Percentiles rank a stretch among this genome's conserved stretches.
phyloP scores from a whole-genome alignment of 1,140 invertebrate genomes.

The Neelides sp. region DNA sequence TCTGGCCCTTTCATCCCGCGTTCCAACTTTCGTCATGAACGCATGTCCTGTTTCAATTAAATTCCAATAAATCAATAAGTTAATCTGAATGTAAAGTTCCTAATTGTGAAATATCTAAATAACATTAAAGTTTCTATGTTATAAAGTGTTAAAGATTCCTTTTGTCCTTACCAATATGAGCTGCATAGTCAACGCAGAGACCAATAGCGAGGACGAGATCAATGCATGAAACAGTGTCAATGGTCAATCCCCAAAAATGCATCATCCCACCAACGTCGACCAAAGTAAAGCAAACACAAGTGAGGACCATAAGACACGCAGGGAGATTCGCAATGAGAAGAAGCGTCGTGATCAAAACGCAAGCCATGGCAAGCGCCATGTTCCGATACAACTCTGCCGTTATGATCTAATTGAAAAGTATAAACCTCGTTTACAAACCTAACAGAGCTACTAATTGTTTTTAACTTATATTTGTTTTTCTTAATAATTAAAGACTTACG shows the following conservation, averaged over 20 bases:
- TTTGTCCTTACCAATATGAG: slow-evolving; percentile 54
- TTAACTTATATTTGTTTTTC: background rate
- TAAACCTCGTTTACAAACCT: background rate
- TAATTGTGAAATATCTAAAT: too few species aligned
- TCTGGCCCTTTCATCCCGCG: slow-evolving; percentile 47
- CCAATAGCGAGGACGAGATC: slow-evolving; percentile 70
- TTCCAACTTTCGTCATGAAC: slow-evolving; percentile 49
- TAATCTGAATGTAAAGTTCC: too few species aligned
- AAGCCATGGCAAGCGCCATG: slow-evolving; percentile 58
- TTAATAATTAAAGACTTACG: slow-evolving; percentile 33
- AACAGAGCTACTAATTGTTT: background rate
- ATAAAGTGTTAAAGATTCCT: too few species aligned
- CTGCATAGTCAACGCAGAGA: slow-evolving; percentile 75
- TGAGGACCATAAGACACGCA: slow-evolving; percentile 42
- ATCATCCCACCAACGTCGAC: slow-evolving; percentile 68
- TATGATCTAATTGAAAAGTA: slow-evolving; percentile 42
- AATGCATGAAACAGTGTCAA: slow-evolving; percentile 75
- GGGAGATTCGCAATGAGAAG: slow-evolving; percentile 65
- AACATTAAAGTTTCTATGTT: too few species aligned
- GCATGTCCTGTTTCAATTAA: slow-evolving; percentile 49
- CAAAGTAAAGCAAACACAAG: slow-evolving; percentile 44
- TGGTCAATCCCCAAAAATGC: slow-evolving; percentile 66
- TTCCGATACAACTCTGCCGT: slow-evolving; percentile 63
- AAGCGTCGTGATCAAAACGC: slow-evolving; percentile 66
- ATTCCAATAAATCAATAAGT: too few species aligned